Base-by-base conservation (phyloP, 1,140 invertebrate species). In the Drosophila repleta region DNA sequence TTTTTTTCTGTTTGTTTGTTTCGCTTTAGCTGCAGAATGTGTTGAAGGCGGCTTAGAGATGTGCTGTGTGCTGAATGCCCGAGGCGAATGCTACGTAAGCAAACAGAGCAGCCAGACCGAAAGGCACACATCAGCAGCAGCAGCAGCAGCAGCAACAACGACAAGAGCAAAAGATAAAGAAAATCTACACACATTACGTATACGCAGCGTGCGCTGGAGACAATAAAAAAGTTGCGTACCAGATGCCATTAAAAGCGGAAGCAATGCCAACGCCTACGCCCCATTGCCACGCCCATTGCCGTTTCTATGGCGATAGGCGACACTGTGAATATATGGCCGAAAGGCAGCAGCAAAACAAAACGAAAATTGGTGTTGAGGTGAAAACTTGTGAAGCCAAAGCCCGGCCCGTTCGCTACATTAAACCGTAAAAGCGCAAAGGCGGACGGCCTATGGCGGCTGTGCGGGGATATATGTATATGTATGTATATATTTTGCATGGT, bases 201-300 rank as follows among this genome's bases (percentile, higher is more conserved):
- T 85, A 85, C 81, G 82, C 82, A 78, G 66, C 49, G 66, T 52
- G 58, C 29, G 62, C 68, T 52, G 72, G 68, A 63, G 74, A 87
- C 74, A 75, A 81, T 62, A 77, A 62, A 26, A 62, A 85, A 78
- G 71, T 64, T 80, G 78, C 77, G 46, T 70, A 78, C 62, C 78
- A 78, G 70, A 81, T 87, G 78, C 78, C 75, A 82, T 71, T 78
- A 76, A 78, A 85, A 73, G n/a, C 78, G 82, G 82, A 78, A 81
- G 70, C 78, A 71, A 35, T 62, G 77, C 51, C 74, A 68, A 52
- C 84, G 69, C 46, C 82, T 71, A 81, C 62, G 60, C 46, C 57
- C 56, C 13, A n/a, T n/a, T n/a, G 69, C 24, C 74, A 73, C 74
- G 74, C 69, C 68, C 56, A 48, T 21, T 39, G 73, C 58, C 70